Evolutionary conservation across 2,888 invertebrate species (phyloP).

Genomic region (Callimorpha dominula): DNA sequence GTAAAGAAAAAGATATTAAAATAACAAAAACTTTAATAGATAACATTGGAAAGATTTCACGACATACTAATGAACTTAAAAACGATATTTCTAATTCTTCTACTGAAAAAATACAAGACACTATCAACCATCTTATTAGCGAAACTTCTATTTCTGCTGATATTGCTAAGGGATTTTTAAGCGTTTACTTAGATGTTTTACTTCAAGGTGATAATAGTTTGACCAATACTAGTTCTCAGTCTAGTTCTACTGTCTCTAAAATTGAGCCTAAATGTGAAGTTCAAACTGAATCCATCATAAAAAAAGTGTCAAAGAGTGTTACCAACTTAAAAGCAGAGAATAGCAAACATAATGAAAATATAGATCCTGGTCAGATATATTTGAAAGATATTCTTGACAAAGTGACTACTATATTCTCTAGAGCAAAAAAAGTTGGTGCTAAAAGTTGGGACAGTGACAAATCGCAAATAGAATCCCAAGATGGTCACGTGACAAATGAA

Average conservation of each 20-base stretch:
- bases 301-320: constrained; percentile 66
- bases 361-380: constrained; percentile 66
- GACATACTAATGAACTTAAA: constrained; percentile 26
- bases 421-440: constrained; percentile 47
- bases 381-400: constrained; percentile 71
- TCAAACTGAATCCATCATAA: constrained; percentile 65
- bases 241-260: constrained; percentile 49
- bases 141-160: constrained; percentile 67
- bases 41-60: constrained; percentile 57
- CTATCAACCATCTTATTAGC: constrained; percentile 70
- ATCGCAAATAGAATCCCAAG: constrained; percentile 31
- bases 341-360: constrained; percentile 31
- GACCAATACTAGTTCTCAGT: constrained; percentile 53
- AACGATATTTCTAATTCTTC: constrained; percentile 64
- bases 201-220: constrained; percentile 55
- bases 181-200: constrained; percentile 71
- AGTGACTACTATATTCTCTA: constrained; percentile 69
- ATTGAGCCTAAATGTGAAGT: constrained; percentile 60
- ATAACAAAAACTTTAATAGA: constrained; percentile 71
- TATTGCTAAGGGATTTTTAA: constrained; percentile 71
- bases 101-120: constrained; percentile 70
- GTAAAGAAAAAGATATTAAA: constrained; percentile 69
- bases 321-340: constrained; percentile 49
- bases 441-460: constrained; percentile 29
- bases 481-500: constrained; percentile 31